Percentiles rank a stretch among this genome's conserved stretches.
Conservation (phyloP, 2,888 invertebrate species). For the Caenorhabditis sinica region DNA sequence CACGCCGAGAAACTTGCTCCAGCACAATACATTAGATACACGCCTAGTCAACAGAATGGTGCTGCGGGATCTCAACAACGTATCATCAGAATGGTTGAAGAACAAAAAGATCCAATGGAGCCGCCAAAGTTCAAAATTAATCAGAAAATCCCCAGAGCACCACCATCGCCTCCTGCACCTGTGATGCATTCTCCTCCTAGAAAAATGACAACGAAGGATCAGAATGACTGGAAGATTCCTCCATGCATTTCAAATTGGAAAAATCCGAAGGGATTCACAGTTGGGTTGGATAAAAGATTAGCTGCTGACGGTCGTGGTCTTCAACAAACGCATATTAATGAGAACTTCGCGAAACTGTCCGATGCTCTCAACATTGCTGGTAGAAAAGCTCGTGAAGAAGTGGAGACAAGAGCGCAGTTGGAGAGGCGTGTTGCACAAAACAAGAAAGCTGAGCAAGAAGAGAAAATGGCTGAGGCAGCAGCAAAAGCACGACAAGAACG, state of each 20-base stretch:
- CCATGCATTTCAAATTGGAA: slow-evolving; percentile 99
- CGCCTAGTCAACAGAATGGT: slow-evolving; percentile 92
- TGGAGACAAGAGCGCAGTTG: slow-evolving; percentile 95
- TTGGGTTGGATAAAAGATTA: slow-evolving; percentile 96
- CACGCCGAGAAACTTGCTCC: slow-evolving; percentile 95
- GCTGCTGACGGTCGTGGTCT: slow-evolving; percentile 98
- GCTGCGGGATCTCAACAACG: slow-evolving; percentile 91
- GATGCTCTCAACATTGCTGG: slow-evolving; percentile 99
- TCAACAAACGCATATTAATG: slow-evolving; percentile 96
- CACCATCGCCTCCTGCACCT: slow-evolving; percentile 98
- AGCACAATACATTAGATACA: slow-evolving; percentile 97
- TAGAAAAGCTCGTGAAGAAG: slow-evolving; percentile 96
- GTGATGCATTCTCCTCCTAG: slow-evolving; percentile 98
- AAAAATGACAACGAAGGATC: slow-evolving; percentile 97
- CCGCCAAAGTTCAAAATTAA: slow-evolving; percentile 95
- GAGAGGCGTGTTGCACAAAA: slow-evolving; percentile 94
- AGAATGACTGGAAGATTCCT: slow-evolving; percentile 99
- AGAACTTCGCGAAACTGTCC: slow-evolving; percentile 98
- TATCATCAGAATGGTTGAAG: slow-evolving; percentile 95
- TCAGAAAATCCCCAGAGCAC: slow-evolving; percentile 98
- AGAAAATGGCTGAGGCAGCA: slow-evolving; percentile 93
- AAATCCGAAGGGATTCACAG: slow-evolving; percentile 97
- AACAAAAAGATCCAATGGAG: slow-evolving; percentile 97
- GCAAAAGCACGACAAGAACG: slow-evolving; percentile 89
- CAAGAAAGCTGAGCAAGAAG: slow-evolving; percentile 90